These are phyloP conservation scores for Drosophila sulfurigaster DNA, from an alignment of 1,140 invertebrate species.

Conservation along the genomic window DNA sequence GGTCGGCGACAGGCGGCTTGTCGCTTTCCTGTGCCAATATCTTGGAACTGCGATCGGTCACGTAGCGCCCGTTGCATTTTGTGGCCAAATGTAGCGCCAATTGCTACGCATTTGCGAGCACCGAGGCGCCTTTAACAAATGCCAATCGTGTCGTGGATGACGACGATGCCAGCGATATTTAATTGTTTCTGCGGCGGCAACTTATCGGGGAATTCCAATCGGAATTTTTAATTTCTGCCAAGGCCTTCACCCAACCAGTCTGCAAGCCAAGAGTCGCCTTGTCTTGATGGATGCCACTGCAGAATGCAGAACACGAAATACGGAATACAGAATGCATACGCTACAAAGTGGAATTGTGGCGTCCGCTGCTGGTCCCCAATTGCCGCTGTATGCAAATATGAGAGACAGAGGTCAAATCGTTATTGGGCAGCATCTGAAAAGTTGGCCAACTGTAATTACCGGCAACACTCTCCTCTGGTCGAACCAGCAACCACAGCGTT, in stretches of 20 bases:
- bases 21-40: slow-evolving; percentile 60
- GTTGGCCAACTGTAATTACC: slow-evolving; percentile 83
- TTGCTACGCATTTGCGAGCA: slow-evolving; percentile 82
- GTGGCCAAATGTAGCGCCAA: slow-evolving; percentile 81
- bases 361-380: slow-evolving; percentile 14
- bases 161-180: slow-evolving; percentile 80
- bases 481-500: slow-evolving; percentile 23
- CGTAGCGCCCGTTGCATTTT: slow-evolving; percentile 70
- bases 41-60: slow-evolving; percentile 75
- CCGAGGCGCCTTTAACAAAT: slow-evolving; percentile 82
- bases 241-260: slow-evolving; percentile 41
- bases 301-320: slow-evolving; percentile 50
- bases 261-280: slow-evolving; percentile 20
- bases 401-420: slow-evolving; percentile 52
- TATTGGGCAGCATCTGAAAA: slow-evolving; percentile 63
- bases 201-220: slow-evolving; percentile 83
- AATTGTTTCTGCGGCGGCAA: slow-evolving; percentile 78
- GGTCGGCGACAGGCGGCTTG: slow-evolving; percentile 38
- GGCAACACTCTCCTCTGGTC: slow-evolving; percentile 7
- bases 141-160: slow-evolving; percentile 78
- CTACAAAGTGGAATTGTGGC: slow-evolving; percentile 8
- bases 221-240: slow-evolving; percentile 81
- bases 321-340: slow-evolving; percentile 59
- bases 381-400: slow-evolving; percentile 74
- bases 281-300: slow-evolving; percentile 71